Evolutionary conservation across 2,888 invertebrate genomes (phyloP), one percentile per base, ranked within the genome.

Genomic region (Patella depressa): DNA sequence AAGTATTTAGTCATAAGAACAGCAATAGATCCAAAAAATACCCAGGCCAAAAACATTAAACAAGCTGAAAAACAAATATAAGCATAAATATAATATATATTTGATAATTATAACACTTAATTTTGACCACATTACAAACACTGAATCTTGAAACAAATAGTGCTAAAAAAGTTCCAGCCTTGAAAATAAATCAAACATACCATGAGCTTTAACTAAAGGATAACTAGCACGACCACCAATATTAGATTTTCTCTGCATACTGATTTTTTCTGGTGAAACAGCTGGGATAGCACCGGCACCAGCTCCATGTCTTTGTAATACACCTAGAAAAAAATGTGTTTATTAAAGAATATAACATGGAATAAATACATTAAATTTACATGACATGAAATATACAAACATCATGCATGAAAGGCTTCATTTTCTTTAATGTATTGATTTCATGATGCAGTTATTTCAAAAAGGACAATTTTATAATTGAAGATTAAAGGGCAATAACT

Each of bases 21-120:
- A 34, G 89, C 92, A 72, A 89, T 87, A 53, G 89, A 88, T 76
- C 89, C 89, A 82, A 90, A 91, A 84, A 92, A 88, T 78, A 91
- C 86, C 91, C 91, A 92, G 19, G 90, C 92, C 53, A 92, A 81
- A 77, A 92, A 83, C 92, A 92, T 92, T 80, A 92, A 76, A 80
- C 89, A 88, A 17, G 90, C 92, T 91, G 86, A 12, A 82, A 76
- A 57, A 71, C 54, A 59, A 45, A 45, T 45, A 45, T 45, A n/a
- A n/a, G n/a, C n/a, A n/a, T n/a, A 45, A 45, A 45, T 7, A 45
- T 45, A 45, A 45, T 45, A 45, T 45, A 45, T 45, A 45, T 45
- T 9, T 45, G 9, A 45, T 45, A 45, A 45, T 45, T 4, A 45
- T 45, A 45, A 45, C 45, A 45, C 45, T 45, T 45, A 45, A 45